Evolutionary conservation across 2,888 invertebrate genomes (phyloP).

Genomic region (Tiliacea citrago): DNA sequence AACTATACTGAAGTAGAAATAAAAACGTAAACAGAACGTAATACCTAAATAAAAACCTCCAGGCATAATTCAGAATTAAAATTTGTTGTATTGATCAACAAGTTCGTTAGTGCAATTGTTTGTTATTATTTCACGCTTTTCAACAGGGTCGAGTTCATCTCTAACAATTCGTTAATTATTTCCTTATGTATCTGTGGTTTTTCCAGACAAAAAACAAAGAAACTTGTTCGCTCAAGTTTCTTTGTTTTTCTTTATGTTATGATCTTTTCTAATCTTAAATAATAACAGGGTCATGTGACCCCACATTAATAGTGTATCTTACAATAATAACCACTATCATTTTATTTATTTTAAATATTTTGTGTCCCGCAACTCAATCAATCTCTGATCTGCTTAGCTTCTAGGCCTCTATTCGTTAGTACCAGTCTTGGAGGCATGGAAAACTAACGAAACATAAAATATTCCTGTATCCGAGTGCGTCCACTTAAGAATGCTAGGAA

Average conservation of each 20-base stretch:
- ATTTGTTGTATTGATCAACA: slow-evolving; percentile 11
- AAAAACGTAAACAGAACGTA: too few relatives aligned
- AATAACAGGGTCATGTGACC: neutral
- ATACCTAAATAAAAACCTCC: neutral
- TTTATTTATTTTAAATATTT: neutral
- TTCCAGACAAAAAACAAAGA: neutral
- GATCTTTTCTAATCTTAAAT: slow-evolving; percentile 16
- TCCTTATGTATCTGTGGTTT: neutral
- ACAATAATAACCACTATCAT: too few relatives aligned
- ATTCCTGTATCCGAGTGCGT: too few relatives aligned
- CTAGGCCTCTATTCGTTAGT: neutral
- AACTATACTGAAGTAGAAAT: neutral
- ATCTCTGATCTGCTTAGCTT: neutral
- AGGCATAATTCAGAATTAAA: neutral
- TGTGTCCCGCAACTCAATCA: neutral
- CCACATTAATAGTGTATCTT: slow-evolving; percentile 2
- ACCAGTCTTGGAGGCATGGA: neutral
- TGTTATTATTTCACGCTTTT: slow-evolving; percentile 36
- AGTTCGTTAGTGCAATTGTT: slow-evolving; percentile 25
- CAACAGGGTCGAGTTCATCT: slow-evolving; percentile 26
- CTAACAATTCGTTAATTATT: slow-evolving; percentile 10
- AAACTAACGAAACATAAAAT: neutral
- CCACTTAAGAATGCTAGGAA: neutral
- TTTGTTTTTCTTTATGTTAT: neutral
- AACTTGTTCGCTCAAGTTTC: neutral